A percentile compares a stretch with the other conserved stretches of the same genome.
These are phyloP conservation scores for Octodonta nipae DNA, from an alignment of 2,888 invertebrate species.

Conservation along the genomic window DNA sequence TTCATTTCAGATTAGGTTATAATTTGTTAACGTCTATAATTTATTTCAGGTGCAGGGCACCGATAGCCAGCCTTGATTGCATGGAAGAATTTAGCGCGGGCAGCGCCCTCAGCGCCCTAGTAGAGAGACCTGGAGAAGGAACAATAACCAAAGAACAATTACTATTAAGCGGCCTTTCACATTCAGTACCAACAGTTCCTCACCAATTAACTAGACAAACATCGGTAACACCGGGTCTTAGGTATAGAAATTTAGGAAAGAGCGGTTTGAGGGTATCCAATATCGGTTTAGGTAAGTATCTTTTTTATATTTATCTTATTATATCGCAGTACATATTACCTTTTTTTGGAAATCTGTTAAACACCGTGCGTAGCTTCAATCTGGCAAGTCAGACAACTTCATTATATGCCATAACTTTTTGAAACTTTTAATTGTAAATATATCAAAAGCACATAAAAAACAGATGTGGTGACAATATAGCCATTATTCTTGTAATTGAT, in stretches of 20 bases:
- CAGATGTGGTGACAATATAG: too few relatives aligned
- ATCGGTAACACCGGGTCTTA: constrained; percentile 64
- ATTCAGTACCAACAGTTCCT: constrained; percentile 24
- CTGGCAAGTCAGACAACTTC: too few relatives aligned
- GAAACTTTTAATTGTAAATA: too few relatives aligned
- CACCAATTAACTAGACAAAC: constrained; percentile 49
- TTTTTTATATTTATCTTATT: too few relatives aligned
- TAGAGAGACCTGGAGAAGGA: constrained; percentile 33
- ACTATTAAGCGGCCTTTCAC: constrained; percentile 26
- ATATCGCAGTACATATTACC: too few relatives aligned
- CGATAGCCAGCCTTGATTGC: constrained; percentile 83
- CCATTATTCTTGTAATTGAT: too few relatives aligned
- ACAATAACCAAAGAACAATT: constrained; percentile 45
- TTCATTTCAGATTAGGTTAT: too few relatives aligned
- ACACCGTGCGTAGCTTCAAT: too few relatives aligned
- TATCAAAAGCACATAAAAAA: too few relatives aligned
- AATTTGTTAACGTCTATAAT: too few relatives aligned
- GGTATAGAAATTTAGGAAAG: constrained; percentile 88
- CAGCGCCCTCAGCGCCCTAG: constrained; percentile 36
- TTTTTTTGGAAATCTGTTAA: too few relatives aligned
- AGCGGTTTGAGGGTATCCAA: constrained; percentile 89
- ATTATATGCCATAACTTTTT: too few relatives aligned
- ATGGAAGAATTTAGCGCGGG: constrained; percentile 82
- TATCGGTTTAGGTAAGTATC: constrained; percentile 65
- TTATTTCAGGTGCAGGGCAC: constrained; percentile 69